Conservation (phyloP, 2,888 invertebrate species). For the Eubasilissa splendida region DNA sequence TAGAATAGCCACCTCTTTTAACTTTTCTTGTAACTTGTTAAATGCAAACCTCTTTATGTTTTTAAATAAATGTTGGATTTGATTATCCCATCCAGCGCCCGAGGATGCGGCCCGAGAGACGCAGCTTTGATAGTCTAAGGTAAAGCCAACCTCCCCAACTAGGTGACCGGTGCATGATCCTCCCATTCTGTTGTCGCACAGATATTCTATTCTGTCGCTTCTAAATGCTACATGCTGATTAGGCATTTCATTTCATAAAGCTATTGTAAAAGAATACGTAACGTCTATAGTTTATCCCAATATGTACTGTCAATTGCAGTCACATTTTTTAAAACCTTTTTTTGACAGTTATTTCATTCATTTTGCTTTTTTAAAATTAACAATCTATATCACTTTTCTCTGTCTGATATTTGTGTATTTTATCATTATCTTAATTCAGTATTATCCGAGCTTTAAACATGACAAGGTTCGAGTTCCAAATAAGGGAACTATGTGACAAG, state of each 20-base stretch:
- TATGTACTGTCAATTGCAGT: too few species aligned
- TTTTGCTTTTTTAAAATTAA: too few species aligned
- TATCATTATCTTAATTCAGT: too few species aligned
- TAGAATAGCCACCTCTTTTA: conserved; percentile 45
- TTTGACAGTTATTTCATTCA: too few species aligned
- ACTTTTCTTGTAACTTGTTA: conserved; percentile 41
- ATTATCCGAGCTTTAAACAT: too few species aligned
- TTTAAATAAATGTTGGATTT: conserved; percentile 56
- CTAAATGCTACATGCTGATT: conserved; percentile 41
- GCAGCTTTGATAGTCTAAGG: conserved; percentile 74
- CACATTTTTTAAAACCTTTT: too few species aligned
- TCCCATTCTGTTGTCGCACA: neutral
- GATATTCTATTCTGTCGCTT: conserved; percentile 1
- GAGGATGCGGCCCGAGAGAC: conserved; percentile 75
- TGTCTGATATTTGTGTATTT: too few species aligned
- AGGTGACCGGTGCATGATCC: conserved; percentile 50
- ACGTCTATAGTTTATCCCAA: too few species aligned
- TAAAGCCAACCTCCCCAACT: conserved; percentile 61
- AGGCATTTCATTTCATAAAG: conserved; percentile 28
- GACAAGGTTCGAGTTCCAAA: too few species aligned
- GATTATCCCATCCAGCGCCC: conserved; percentile 70
- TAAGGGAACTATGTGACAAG: too few species aligned
- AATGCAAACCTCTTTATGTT: conserved; percentile 52
- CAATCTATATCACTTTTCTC: too few species aligned
- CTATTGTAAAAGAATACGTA: too few species aligned